Base-by-base conservation (phyloP, 2,113 vertebrate species). In the Pedionomus torquatus region DNA sequence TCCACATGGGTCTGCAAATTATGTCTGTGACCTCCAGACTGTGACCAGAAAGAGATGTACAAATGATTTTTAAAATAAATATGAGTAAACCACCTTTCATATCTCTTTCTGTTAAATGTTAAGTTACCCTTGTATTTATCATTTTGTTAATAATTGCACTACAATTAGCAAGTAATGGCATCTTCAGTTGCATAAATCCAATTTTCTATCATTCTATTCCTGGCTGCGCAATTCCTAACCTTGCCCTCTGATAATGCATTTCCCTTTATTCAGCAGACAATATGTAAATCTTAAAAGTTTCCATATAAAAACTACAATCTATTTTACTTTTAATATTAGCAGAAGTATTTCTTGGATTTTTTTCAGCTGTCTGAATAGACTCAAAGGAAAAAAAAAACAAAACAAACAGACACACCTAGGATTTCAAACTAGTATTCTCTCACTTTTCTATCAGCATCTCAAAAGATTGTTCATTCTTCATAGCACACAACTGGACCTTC, bases 401-500 rank as follows among this genome's bases (percentile, higher is more conserved):
- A 3, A 2, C 0, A 5, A 85, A 43, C 13, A 41, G 18, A n/a
- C 2, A 1, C 3, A 41, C 20, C 8, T 41, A 61, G 26, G 7
- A 48, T 10, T 37, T 90, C 63, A 88, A 4, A 4, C 12, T 28
- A 30, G 5, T 44, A 55, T 64, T 55, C 16, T 86, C 11, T 81
- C 35, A 57, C 19, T 76, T 87, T 75, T 63, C 5, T 60, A 30
- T 20, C 30, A 43, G 18, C 33, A 54, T 46, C 44, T 41, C 31
- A 30, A 63, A 83, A 80, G 37, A 24, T 13, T 21, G 6, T 24
- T 74, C n/a, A 20, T 55, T 69, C 30, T 28, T 85, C 41, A 33
- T 15, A 72, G 33, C 0, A 5, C 20, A 54, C 8, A 43, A 25
- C 11, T 90, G 31, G 37, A 83, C 17, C n/a, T 54, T 64, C 31